These are phyloP conservation scores for Tipula vernalis DNA, from an alignment of 2,888 invertebrate species.

Conservation along the genomic window DNA sequence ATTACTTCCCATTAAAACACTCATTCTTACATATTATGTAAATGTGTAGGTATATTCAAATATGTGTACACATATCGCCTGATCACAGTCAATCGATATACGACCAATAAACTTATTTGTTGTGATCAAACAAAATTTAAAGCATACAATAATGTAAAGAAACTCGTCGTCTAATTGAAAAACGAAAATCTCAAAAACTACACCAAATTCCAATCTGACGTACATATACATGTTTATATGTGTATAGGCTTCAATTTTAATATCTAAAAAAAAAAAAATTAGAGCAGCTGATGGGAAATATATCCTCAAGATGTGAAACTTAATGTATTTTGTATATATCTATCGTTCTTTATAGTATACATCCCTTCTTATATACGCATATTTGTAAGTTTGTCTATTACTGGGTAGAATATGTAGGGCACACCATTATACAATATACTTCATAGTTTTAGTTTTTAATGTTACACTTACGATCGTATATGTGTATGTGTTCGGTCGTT, in stretches of 20 bases:
- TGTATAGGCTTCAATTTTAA: neutral
- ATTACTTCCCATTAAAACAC: neutral
- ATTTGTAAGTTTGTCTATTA: neutral
- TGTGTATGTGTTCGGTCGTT: neutral
- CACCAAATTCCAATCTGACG: neutral
- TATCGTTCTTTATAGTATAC: neutral
- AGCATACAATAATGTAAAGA: neutral
- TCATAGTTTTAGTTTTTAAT: too few species aligned
- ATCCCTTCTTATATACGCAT: neutral
- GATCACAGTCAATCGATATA: neutral
- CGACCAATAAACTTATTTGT: neutral
- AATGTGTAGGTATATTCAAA: too few species aligned
- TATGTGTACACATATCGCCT: neutral
- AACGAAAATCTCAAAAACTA: neutral
- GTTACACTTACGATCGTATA: neutral
- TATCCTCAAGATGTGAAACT: neutral
- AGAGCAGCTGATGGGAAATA: slow-evolving; percentile 4
- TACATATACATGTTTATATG: neutral
- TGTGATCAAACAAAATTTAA: neutral
- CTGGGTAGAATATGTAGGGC: neutral
- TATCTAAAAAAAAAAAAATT: neutral
- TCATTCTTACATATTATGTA: too few species aligned
- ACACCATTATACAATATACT: neutral
- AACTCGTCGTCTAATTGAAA: neutral
- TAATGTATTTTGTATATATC: neutral